Conservation (phyloP, 2,113 vertebrate genomes). For the Lota lota region DNA sequence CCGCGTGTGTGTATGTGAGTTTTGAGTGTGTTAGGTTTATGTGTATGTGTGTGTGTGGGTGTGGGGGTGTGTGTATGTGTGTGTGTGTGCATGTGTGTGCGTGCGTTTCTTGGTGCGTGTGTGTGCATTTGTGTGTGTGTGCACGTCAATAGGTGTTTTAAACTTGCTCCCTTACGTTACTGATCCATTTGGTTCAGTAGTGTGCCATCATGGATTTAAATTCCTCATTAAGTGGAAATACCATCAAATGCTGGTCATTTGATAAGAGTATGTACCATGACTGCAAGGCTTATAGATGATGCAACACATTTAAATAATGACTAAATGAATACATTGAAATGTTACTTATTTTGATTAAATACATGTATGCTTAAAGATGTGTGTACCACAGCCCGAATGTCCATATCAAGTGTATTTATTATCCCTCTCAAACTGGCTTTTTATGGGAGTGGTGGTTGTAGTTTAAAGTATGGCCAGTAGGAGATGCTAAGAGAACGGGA, state of each 20-base stretch:
- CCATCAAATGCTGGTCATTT: slow-evolving; percentile 44
- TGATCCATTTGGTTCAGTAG: slow-evolving; percentile 34
- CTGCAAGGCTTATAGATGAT: slow-evolving; percentile 30
- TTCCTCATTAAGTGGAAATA: slow-evolving; percentile 33
- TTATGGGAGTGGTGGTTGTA: slow-evolving; percentile 32
- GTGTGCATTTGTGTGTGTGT: slow-evolving; percentile 4
- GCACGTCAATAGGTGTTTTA: slow-evolving; percentile 13
- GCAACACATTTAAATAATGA: slow-evolving; percentile 11
- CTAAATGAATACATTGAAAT: slow-evolving; percentile 49
- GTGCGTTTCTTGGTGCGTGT: background rate
- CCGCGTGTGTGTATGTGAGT: background rate
- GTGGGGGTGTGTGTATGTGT: background rate
- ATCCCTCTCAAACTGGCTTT: background rate
- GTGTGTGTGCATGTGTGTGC: background rate
- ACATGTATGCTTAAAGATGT: slow-evolving; percentile 29
- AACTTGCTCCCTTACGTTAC: slow-evolving; percentile 53
- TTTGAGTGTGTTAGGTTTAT: no score
- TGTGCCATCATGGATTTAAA: slow-evolving; percentile 29
- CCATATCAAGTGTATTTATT: slow-evolving; percentile 27
- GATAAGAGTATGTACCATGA: slow-evolving; percentile 34
- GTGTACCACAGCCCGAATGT: slow-evolving; percentile 30
- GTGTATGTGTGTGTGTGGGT: background rate
- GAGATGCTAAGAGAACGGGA: slow-evolving; percentile 63
- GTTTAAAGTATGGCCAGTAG: slow-evolving; percentile 54
- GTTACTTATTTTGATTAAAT: slow-evolving; percentile 32